phyloP scores from a whole-genome alignment of 2,113 vertebrate genomes.

The Carollia perspicillata region DNA sequence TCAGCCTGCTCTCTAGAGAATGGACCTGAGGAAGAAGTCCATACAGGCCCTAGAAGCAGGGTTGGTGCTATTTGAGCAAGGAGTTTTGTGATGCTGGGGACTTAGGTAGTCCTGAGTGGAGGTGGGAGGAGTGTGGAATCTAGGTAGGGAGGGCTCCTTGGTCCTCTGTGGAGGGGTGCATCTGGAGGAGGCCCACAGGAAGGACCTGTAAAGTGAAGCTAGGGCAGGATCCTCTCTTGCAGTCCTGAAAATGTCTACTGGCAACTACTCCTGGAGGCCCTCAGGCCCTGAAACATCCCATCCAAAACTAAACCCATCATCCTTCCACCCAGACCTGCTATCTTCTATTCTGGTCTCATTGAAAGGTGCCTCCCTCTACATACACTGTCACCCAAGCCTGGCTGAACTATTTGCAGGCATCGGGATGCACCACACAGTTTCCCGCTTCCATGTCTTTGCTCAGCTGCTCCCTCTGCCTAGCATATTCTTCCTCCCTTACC shows the following conservation, averaged over 20 bases:
- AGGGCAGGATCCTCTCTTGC: background rate
- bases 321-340: background rate
- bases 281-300: background rate
- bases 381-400: background rate
- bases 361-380: background rate
- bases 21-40: background rate
- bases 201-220: background rate
- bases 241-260: background rate
- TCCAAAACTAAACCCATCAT: background rate
- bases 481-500: background rate
- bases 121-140: background rate
- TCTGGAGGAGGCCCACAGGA: background rate
- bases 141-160: background rate
- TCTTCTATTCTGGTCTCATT: background rate
- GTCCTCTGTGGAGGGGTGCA: background rate
- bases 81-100: background rate
- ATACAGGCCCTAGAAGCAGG: background rate
- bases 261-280: background rate
- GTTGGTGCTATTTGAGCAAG: background rate
- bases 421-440: background rate
- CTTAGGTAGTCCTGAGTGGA: background rate
- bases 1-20: background rate
- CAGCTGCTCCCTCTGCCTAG: background rate
- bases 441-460: background rate
- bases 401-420: background rate